phyloP scores from a whole-genome alignment of 1,140 invertebrate genomes.

The Calliphora vicina region DNA sequence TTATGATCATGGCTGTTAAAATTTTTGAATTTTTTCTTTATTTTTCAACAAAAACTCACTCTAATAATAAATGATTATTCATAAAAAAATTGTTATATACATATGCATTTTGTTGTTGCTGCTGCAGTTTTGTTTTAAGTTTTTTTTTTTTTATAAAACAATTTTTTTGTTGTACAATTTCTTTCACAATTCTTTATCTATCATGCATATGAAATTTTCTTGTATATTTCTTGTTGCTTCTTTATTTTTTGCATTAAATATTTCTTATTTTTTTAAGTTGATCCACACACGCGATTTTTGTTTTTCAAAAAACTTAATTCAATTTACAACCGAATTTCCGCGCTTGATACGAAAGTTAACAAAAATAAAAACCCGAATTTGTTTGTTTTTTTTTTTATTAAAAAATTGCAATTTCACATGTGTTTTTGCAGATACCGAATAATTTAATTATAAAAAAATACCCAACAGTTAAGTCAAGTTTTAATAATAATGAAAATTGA shows the following conservation, averaged over 20 bases:
- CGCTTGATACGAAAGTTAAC: background rate
- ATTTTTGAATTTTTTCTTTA: background rate
- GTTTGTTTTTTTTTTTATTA: no score
- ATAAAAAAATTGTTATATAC: background rate
- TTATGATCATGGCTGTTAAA: slow-evolving; percentile 2
- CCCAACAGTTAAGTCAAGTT: no score
- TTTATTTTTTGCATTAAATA: background rate
- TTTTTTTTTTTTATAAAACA: background rate
- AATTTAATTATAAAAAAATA: background rate
- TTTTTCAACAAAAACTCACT: background rate
- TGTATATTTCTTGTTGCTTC: background rate
- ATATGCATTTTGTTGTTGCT: background rate
- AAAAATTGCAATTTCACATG: background rate
- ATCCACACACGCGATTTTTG: slow-evolving; percentile 22
- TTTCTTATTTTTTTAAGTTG: background rate
- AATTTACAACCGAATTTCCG: slow-evolving; percentile 10
- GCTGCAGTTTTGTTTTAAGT: slow-evolving; percentile 2
- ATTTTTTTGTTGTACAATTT: background rate
- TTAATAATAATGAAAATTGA: no score
- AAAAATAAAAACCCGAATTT: background rate
- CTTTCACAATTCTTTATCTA: slow-evolving; percentile 13
- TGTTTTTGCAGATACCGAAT: background rate
- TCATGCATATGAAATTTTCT: background rate
- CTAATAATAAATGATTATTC: slow-evolving; percentile 10
- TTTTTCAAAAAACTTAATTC: background rate